Conservation (phyloP, 1,140 invertebrate species). For the Drosophila kepulauana region DNA sequence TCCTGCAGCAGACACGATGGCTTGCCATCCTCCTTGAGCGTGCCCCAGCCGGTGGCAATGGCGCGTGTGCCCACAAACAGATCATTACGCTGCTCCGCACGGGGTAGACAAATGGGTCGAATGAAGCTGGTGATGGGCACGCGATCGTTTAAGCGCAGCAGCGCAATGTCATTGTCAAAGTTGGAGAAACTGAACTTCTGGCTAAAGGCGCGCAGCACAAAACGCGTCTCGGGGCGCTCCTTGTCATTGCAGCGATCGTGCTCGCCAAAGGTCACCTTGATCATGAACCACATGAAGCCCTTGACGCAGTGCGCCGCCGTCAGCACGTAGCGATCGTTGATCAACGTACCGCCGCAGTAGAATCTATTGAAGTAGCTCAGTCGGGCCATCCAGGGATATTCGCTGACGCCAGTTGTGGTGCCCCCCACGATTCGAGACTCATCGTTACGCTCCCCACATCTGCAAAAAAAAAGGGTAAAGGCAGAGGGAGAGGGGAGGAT, state of each 20-base stretch:
- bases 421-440: constrained; percentile 91
- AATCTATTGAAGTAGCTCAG: constrained; percentile 93
- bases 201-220: constrained; percentile 89
- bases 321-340: constrained; percentile 92
- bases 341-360: constrained; percentile 93
- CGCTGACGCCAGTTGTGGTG: constrained; percentile 89
- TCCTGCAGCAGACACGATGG: constrained; percentile 92
- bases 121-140: constrained; percentile 91
- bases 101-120: constrained; percentile 91
- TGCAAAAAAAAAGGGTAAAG: constrained; percentile 81
- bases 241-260: constrained; percentile 92
- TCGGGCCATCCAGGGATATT: constrained; percentile 93
- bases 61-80: constrained; percentile 88
- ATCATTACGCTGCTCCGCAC: constrained; percentile 86
- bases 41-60: constrained; percentile 94
- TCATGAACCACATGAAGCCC: constrained; percentile 96
- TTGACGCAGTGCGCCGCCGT: constrained; percentile 94
- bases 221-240: constrained; percentile 89
- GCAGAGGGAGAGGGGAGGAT: neutral
- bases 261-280: constrained; percentile 93
- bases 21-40: constrained; percentile 91
- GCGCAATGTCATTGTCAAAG: constrained; percentile 94
- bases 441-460: constrained; percentile 92
- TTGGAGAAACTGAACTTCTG: constrained; percentile 93
- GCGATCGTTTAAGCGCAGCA: constrained; percentile 91